Evolutionary conservation across 1,140 invertebrate genomes (phyloP).

Genomic region (Drosophila willistoni): DNA sequence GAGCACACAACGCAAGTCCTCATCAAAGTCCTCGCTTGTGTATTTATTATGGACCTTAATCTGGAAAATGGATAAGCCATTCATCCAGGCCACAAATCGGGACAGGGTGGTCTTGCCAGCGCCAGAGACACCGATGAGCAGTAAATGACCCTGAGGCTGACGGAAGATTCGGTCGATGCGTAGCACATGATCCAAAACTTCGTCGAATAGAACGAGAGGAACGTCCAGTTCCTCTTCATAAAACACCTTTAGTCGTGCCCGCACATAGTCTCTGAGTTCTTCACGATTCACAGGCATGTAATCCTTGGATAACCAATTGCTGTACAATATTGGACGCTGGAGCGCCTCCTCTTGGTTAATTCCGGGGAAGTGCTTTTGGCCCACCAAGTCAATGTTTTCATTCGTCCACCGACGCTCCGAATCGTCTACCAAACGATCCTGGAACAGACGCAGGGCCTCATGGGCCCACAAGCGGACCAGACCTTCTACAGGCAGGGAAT

Average conservation of each 20-base stretch:
- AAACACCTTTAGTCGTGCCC: slow-evolving; percentile 98
- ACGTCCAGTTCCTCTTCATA: slow-evolving; percentile 99
- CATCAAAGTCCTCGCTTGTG: slow-evolving; percentile 99
- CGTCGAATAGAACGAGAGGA: slow-evolving; percentile 98
- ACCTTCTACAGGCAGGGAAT: slow-evolving; percentile 95
- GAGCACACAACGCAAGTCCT: slow-evolving; percentile 97
- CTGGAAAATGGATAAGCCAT: slow-evolving; percentile 99
- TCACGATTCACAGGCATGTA: slow-evolving; percentile 98
- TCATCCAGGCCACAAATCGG: slow-evolving; percentile 99
- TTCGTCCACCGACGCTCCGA: slow-evolving; percentile 98
- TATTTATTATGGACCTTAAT: slow-evolving; percentile 99
- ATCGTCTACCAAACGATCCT: slow-evolving; percentile 97
- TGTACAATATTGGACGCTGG: slow-evolving; percentile 93
- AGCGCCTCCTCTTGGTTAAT: slow-evolving; percentile 94
- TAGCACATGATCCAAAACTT: slow-evolving; percentile 99
- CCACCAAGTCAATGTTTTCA: slow-evolving; percentile 97
- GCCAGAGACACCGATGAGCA: slow-evolving; percentile 98
- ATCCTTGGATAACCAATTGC: slow-evolving; percentile 99
- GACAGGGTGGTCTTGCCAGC: slow-evolving; percentile 99
- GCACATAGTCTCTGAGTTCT: slow-evolving; percentile 97
- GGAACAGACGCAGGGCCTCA: slow-evolving; percentile 98
- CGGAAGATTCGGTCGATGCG: slow-evolving; percentile 99
- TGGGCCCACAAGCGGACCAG: slow-evolving; percentile 99
- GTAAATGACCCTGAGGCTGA: slow-evolving; percentile 98
- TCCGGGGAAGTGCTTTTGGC: slow-evolving; percentile 96